Evolutionary conservation across 1,140 invertebrate species (phyloP).

Genomic region (Varroa destructor): DNA sequence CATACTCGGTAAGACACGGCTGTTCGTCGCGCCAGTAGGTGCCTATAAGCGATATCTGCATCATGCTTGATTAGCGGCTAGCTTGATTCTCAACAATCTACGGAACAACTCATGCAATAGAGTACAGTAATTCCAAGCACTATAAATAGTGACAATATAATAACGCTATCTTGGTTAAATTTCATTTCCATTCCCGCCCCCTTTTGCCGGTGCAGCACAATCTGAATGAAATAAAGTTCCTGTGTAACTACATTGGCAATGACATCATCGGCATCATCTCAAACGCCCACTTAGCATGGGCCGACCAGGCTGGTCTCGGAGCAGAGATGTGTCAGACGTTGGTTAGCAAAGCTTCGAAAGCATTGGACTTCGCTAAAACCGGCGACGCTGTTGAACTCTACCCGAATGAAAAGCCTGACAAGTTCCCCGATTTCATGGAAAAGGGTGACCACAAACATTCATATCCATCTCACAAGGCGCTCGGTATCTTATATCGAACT

Average conservation of each 20-base stretch:
- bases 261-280: constrained; percentile 39
- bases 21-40: no score
- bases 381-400: constrained; percentile 34
- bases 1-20: background rate
- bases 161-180: no score
- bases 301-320: constrained; percentile 36
- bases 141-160: no score
- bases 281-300: constrained; percentile 36
- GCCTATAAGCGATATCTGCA: no score
- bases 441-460: constrained; percentile 33
- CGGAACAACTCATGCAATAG: no score
- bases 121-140: no score
- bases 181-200: no score
- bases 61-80: no score
- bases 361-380: constrained; percentile 40
- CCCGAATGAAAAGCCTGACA: constrained; percentile 32
- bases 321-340: constrained; percentile 34
- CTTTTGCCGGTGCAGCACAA: constrained; percentile 13
- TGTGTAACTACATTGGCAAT: constrained; percentile 36
- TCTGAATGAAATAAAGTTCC: constrained; percentile 37
- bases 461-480: constrained; percentile 37
- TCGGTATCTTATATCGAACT: constrained; percentile 37
- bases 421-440: constrained; percentile 38
- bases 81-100: no score
- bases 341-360: constrained; percentile 36